phyloP scores from a whole-genome alignment of 2,888 invertebrate species.

The Torymus auratus region DNA sequence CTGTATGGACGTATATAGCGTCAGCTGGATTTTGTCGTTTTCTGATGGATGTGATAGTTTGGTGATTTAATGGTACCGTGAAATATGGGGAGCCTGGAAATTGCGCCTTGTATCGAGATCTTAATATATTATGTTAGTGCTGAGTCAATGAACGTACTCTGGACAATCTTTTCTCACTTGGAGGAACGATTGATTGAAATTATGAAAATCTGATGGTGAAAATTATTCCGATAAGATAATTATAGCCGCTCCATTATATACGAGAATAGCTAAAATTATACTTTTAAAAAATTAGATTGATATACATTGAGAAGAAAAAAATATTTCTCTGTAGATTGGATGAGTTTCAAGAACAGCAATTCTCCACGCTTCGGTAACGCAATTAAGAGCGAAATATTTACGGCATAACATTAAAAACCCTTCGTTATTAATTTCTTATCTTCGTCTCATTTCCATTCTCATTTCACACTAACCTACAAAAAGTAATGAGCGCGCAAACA shows the following conservation, averaged over 20 bases:
- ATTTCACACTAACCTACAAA: conserved; percentile 32
- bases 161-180: too few relatives aligned
- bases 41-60: background rate
- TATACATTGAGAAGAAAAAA: background rate
- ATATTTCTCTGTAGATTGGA: background rate
- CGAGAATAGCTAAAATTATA: too few relatives aligned
- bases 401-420: background rate
- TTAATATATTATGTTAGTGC: too few relatives aligned
- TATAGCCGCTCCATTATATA: too few relatives aligned
- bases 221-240: too few relatives aligned
- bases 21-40: conserved; percentile 16
- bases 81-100: background rate
- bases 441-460: conserved; percentile 20
- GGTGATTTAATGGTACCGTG: background rate
- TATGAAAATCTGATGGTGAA: too few relatives aligned
- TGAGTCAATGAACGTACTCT: too few relatives aligned
- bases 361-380: background rate
- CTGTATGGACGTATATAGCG: background rate
- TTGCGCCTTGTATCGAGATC: too few relatives aligned
- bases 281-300: too few relatives aligned
- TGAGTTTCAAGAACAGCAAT: conserved; percentile 23
- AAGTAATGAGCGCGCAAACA: conserved; percentile 31
- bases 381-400: conserved; percentile 4
- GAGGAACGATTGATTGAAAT: too few relatives aligned
- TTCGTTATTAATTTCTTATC: conserved; percentile 22